Conservation (phyloP, 2,888 invertebrate genomes). For the Clostera curtula region DNA sequence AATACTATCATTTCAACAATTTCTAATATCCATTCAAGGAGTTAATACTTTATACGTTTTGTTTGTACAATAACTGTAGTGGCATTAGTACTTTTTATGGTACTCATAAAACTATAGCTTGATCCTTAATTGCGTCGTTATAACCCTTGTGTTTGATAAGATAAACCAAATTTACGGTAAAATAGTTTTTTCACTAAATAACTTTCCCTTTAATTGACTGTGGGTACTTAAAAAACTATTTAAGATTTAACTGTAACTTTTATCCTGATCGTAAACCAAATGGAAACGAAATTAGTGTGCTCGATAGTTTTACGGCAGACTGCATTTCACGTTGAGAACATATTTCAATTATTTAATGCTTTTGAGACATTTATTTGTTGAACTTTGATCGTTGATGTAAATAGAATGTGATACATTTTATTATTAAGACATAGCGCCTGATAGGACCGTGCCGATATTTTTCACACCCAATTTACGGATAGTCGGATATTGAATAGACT, state of each 20-base stretch:
- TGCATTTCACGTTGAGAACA: constrained; percentile 17
- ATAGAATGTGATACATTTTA: too few species aligned
- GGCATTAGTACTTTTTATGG: constrained; percentile 38
- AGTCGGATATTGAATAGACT: too few species aligned
- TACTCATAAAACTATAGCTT: constrained; percentile 38
- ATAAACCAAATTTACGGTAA: constrained; percentile 40
- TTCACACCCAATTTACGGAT: too few species aligned
- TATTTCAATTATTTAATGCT: constrained; percentile 20
- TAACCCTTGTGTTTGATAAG: constrained; percentile 39
- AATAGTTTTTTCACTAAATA: constrained; percentile 32
- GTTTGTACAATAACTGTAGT: constrained; percentile 42
- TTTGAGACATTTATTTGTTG: too few species aligned
- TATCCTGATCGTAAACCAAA: constrained; percentile 46
- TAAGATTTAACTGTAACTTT: constrained; percentile 34
- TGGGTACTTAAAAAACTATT: constrained; percentile 41
- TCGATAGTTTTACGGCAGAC: constrained; percentile 17
- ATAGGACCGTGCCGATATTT: too few species aligned
- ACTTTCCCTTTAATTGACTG: constrained; percentile 55
- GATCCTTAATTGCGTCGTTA: constrained; percentile 38
- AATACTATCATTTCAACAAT: constrained; percentile 20
- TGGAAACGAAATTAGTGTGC: constrained; percentile 28
- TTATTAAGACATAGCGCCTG: too few species aligned
- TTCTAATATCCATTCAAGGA: constrained; percentile 18
- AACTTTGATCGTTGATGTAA: too few species aligned
- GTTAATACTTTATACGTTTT: constrained; percentile 29